Evolutionary conservation across 1,140 invertebrate species (phyloP).

Genomic region (Brachionus koreanus): DNA sequence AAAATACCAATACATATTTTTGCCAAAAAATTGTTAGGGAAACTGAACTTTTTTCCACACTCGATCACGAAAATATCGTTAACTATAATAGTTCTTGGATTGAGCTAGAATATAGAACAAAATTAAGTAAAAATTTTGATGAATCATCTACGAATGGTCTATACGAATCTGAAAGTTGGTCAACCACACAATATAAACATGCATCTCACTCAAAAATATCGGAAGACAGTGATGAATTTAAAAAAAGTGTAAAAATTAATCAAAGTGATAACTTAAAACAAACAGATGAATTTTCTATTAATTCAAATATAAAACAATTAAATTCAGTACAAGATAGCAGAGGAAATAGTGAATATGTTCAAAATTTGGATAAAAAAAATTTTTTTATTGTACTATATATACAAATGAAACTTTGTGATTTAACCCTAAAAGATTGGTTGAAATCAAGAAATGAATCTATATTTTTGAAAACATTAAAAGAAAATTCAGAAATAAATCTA

Average conservation of each 20-base stretch:
- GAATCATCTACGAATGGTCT: not conserved
- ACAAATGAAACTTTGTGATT: slow-evolving; percentile 40
- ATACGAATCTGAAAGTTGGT: not conserved
- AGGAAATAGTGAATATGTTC: not conserved
- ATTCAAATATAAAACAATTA: not conserved
- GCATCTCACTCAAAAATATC: not conserved
- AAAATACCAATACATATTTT: not conserved
- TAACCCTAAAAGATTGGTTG: slow-evolving; percentile 24
- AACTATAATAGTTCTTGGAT: slow-evolving; percentile 26
- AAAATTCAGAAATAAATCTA: not conserved
- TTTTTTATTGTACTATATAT: slow-evolving; percentile 3
- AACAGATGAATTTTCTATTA: too few relatives aligned
- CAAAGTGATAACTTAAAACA: too few relatives aligned
- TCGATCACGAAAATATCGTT: slow-evolving; percentile 41
- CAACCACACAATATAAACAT: not conserved
- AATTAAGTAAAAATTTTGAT: not conserved
- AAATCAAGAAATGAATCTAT: not conserved
- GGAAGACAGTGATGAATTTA: not conserved
- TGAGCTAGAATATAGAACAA: not conserved
- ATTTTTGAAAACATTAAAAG: not conserved
- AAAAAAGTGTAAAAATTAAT: not conserved
- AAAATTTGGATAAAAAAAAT: not conserved
- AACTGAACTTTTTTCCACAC: slow-evolving; percentile 13
- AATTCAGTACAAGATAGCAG: not conserved
- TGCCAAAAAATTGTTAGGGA: slow-evolving; percentile 14